Evolutionary conservation across 2,113 vertebrate genomes (phyloP), one percentile per base, ranked within the genome.

Genomic region (Alaudala cheleensis): DNA sequence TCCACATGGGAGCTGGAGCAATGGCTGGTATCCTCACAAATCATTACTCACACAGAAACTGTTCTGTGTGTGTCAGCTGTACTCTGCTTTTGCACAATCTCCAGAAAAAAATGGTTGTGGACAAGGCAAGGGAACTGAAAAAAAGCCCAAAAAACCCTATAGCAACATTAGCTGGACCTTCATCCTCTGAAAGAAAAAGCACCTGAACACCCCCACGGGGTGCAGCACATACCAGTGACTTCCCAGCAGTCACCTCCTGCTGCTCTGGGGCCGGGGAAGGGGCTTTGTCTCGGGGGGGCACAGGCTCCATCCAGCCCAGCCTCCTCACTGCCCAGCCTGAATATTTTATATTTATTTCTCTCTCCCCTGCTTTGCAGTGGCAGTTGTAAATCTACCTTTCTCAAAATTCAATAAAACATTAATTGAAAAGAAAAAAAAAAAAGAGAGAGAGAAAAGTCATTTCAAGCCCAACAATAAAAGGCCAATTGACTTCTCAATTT

Each of bases 401-500:
- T 86, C 66, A 86, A 96, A 95, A 96, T 78, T 88, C 94, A 96
- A 94, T 97, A 94, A 96, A 96, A 95, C 93, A 91, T 90, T 97
- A 96, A 96, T 90, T 91, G 61, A 61, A 77, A 54, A n/a, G 14
- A 15, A 14, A 9, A 20, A 13, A 17, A 15, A 14, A 8, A 20
- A 13, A 17, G 29, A 9, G 10, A 54, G 17, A 13, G 3, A 34
- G 12, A 37, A n/a, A 53, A 88, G 65, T 57, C 28, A 95, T 91
- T 91, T 91, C 87, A 93, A 64, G n/a, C 71, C 58, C 70, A 77
- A 88, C 78, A 90, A 96, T 96, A 96, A 96, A 97, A 96, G 94
- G 78, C 94, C 95, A 92, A 93, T 96, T 97, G 94, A 96, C 95
- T 93, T 94, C 88, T 96, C 93, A 90, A 44, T 96, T 96, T 97